Conservation (phyloP, 2,113 vertebrate species). For the Peromyscus leucopus region DNA sequence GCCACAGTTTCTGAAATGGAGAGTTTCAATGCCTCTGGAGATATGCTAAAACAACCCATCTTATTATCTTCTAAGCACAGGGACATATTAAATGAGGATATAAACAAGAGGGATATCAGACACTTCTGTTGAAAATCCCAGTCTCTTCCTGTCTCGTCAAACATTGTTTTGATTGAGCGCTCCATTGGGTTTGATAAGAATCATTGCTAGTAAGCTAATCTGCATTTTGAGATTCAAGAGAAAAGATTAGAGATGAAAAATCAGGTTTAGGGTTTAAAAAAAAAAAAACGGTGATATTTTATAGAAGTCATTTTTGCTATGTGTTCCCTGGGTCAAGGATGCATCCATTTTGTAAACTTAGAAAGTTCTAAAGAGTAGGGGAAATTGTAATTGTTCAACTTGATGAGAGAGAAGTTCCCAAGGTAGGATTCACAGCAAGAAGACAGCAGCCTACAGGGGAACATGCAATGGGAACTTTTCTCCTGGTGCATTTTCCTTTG, state of each 20-base stretch:
- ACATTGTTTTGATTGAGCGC: background rate
- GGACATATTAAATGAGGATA: background rate
- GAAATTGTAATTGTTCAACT: background rate
- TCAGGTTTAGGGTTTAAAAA: background rate
- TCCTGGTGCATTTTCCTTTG: background rate
- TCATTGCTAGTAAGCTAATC: background rate
- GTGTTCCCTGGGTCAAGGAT: background rate
- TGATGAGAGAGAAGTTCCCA: background rate
- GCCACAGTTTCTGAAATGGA: background rate
- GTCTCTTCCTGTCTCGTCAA: background rate
- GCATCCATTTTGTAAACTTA: background rate
- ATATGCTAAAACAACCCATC: background rate
- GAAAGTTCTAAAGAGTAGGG: background rate
- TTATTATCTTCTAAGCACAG: background rate
- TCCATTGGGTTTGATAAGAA: background rate
- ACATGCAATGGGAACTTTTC: background rate
- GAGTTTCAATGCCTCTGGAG: background rate
- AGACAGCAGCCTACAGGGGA: background rate
- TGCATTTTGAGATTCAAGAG: background rate
- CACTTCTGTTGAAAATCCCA: background rate
- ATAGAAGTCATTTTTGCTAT: background rate
- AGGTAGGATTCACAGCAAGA: background rate
- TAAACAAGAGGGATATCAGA: background rate
- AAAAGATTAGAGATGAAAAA: background rate
- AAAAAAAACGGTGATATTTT: background rate